A percentile compares a stretch with the other conserved stretches of the same genome.
Conservation (phyloP, 2,113 vertebrate genomes). For the Fukomys damarensis region DNA sequence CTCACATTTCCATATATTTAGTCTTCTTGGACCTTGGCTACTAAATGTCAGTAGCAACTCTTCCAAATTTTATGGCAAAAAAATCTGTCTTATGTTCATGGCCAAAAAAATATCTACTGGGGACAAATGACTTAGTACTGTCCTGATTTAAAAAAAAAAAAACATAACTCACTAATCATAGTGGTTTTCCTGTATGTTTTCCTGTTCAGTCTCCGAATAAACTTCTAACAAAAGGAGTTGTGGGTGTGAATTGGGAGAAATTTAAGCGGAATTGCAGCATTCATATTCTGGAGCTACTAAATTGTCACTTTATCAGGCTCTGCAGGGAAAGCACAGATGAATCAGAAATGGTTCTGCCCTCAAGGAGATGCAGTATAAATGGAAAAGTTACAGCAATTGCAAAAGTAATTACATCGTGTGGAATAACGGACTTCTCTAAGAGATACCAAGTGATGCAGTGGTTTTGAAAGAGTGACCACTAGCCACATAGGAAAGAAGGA, state of each 20-base stretch:
- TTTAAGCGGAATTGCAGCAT: neutral
- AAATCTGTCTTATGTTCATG: neutral
- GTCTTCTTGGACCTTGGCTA: neutral
- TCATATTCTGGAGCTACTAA: conserved; percentile 2
- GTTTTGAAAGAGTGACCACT: neutral
- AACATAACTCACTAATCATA: neutral
- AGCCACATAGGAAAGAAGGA: neutral
- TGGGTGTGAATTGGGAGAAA: neutral
- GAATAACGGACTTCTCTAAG: neutral
- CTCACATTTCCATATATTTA: neutral
- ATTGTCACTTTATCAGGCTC: neutral
- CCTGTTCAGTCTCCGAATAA: conserved; percentile 15
- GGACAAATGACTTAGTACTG: neutral
- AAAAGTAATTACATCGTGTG: conserved; percentile 43
- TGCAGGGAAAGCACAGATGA: neutral
- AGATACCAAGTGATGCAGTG: neutral
- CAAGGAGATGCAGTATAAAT: conserved; percentile 36
- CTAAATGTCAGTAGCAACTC: neutral
- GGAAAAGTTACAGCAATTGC: neutral
- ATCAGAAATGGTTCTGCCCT: conserved; percentile 46
- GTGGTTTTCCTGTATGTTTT: neutral
- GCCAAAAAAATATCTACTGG: neutral
- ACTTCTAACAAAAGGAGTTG: neutral
- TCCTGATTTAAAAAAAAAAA: neutral
- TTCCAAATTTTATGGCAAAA: neutral